Base-by-base conservation (phyloP, 2,888 invertebrate species). In the Notocelia uddmanniana region DNA sequence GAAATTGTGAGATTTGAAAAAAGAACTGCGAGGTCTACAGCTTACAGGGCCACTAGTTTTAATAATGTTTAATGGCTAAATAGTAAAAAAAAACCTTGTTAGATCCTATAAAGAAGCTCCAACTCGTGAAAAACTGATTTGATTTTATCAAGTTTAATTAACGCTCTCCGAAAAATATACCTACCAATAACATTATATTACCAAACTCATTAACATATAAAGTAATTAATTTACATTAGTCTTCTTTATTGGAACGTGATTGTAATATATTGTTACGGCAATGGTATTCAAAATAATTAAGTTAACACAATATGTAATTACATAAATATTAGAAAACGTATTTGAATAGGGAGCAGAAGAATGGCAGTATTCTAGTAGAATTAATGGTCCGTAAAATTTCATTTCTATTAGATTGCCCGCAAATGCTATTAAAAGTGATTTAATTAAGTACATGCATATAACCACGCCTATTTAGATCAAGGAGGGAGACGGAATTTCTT, bases 191-290 rank as follows among this genome's bases (percentile, higher is more conserved):
- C 52, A 50, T 50, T 48, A 18, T 50, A 21, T 26, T 8, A 5
- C 18, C 48, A 34, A 64, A 21, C 37, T 37, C 52, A 63, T 52
- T 26, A 63, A 34, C 34, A n/a, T 9, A 63, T 19, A 21, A 1
- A 26, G 21, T 52, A 34, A 63, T 52, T 21, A 15, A 13, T 31
- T 21, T 21, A 2, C 19, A 52, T 10, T 19, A 52, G 31, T 34
- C 19, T 18, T 63, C 1, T 52, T 63, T 52, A 52, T 19, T 19
- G 50, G 9, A 19, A 3, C 13, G 9, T 19, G 15, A 52, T 15
- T 52, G 52, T 3, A 21, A 52, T 34, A 15, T 34, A 52, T 63
- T 34, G 31, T 63, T 15, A 19, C 21, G 50, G 62, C 50, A 31
- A 41, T 31, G 31, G 26, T 45, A 9, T 19, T 31, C 34, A 19